Conservation (phyloP, 2,888 invertebrate genomes). For the Phanerotoma sp. region DNA sequence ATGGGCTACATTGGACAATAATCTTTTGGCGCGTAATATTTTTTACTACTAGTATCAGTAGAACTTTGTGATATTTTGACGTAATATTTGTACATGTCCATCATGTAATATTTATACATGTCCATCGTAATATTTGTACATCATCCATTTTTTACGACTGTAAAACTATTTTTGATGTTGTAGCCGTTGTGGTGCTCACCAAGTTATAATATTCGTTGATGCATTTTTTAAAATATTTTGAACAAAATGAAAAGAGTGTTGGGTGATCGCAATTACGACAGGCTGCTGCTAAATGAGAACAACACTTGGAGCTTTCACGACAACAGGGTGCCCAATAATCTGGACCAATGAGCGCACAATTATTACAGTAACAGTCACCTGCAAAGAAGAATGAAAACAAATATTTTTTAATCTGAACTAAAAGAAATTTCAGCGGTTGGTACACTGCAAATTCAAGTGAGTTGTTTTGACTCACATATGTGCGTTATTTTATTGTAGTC, state of each 20-base stretch:
- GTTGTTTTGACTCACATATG: too few relatives aligned
- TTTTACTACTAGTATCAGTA: too few relatives aligned
- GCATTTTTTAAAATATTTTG: conserved; percentile 56
- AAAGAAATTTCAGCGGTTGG: background rate
- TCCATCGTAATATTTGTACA: too few relatives aligned
- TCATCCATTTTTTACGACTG: too few relatives aligned
- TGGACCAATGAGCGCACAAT: conserved; percentile 51
- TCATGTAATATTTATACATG: too few relatives aligned
- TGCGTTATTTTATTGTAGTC: too few relatives aligned
- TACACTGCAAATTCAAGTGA: too few relatives aligned
- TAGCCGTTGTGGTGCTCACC: conserved; percentile 34
- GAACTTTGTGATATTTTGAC: too few relatives aligned
- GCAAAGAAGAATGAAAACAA: conserved; percentile 16
- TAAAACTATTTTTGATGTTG: too few relatives aligned
- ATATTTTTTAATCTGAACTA: background rate
- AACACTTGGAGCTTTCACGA: conserved; percentile 52
- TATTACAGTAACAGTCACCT: conserved; percentile 56
- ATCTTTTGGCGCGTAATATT: too few relatives aligned
- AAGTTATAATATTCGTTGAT: conserved; percentile 24
- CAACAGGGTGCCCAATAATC: conserved; percentile 56
- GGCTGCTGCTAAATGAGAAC: conserved; percentile 55
- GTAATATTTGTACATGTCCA: too few relatives aligned
- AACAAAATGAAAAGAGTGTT: conserved; percentile 51
- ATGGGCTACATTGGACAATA: too few relatives aligned
- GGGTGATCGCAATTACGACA: conserved; percentile 55